Base-by-base conservation (phyloP, 2,797 vertebrate genomes). In the Sus cebifrons region DNA sequence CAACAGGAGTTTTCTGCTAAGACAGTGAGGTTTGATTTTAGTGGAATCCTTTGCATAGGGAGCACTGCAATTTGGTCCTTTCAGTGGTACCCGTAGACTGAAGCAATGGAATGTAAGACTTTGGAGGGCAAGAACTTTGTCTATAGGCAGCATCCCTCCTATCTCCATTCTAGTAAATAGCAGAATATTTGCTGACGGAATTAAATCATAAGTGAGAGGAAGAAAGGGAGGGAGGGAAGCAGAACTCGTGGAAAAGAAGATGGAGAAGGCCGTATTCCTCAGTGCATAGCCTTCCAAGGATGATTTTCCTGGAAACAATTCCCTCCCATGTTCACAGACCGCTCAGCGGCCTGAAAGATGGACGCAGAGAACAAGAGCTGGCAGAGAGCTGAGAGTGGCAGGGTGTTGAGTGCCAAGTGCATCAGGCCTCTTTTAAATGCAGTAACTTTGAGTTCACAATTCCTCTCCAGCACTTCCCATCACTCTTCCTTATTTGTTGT, bases 181-280 rank as follows among this genome's bases (percentile, higher is more conserved):
- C n/a, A 93, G 52, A 95, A 29, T 68, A 71, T 25, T 85, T 96
- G n/a, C 68, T 93, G 29, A 11, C 32, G 85, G 94, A 79, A 86
- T 58, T 27, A 71, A 94, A 64, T 36, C 32, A 68, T 32, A 67
- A 9, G n/a, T 5, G 36, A 81, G 49, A 86, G n/a, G 15, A 49
- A 62, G 20, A 25, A 7, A 44, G 18, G 15, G 13, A 40, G 54
- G 21, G n/a, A 27, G 11, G 11, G 36, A 21, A 6, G 60, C 32
- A 54, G 9, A 32, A n/a, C 36, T 3, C 14, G 0, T 4, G 2
- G 9, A 7, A 36, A 78, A 67, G 36, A 82, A 86, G 56, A 73
- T 2, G 71, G 62, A 32, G 36, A 54, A 29, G 25, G 2, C 20
- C 27, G 7, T 27, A 5, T 73, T 73, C 20, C 44, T 86, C 49